A percentile compares a stretch with the other conserved stretches of the same genome.
Evolutionary conservation across 2,797 vertebrate species (phyloP).

Genomic region (Scolopax bukidnonensis): DNA sequence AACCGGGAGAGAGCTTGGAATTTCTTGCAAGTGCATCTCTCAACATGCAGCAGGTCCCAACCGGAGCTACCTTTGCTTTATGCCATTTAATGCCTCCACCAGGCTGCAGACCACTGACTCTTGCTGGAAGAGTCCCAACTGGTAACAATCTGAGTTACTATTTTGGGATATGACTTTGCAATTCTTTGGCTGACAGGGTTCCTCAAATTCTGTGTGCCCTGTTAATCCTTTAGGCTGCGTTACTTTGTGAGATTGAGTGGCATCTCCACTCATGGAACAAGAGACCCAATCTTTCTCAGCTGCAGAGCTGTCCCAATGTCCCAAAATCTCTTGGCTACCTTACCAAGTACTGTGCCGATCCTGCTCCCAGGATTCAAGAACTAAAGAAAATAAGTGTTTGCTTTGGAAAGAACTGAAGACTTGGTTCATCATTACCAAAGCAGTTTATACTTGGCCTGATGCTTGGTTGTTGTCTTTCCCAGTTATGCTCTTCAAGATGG

Average conservation of each 20-base stretch:
- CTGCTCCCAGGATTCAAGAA: background rate
- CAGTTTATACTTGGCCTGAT: background rate
- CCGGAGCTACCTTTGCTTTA: background rate
- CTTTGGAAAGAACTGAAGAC: background rate
- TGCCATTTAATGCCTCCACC: background rate
- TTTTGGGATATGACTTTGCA: background rate
- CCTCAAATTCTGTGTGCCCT: background rate
- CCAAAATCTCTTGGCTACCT: background rate
- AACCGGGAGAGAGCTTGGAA: background rate
- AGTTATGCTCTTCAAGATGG: background rate
- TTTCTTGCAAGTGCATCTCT: background rate
- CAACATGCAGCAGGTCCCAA: background rate
- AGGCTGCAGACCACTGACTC: background rate
- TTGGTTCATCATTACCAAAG: background rate
- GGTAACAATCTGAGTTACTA: rapidly evolving
- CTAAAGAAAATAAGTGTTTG: background rate
- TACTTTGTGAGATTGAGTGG: background rate
- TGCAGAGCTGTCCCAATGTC: background rate
- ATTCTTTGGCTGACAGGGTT: background rate
- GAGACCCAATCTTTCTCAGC: background rate
- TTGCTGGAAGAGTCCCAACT: background rate
- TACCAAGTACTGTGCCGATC: background rate
- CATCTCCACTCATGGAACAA: background rate
- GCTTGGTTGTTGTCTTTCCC: background rate
- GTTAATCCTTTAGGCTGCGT: background rate